These are phyloP conservation scores for Gracilinanus agilis DNA, from an alignment of 2,113 vertebrate genomes.

Conservation along the genomic window DNA sequence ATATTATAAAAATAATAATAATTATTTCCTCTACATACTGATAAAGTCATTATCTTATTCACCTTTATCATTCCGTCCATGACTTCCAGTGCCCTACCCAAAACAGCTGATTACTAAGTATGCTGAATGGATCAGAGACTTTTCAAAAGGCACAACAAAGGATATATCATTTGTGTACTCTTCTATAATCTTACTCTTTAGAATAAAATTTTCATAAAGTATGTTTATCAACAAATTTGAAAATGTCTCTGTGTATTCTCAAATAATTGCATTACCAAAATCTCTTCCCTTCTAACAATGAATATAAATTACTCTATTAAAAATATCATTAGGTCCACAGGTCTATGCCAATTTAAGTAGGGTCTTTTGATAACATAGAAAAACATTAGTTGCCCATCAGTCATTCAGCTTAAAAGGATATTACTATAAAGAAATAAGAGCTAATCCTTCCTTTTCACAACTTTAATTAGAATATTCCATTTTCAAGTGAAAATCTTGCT, in stretches of 20 bases:
- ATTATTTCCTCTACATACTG: neutral
- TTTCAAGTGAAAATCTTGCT: constrained; percentile 1
- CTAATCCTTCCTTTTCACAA: constrained; percentile 5
- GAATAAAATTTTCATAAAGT: neutral
- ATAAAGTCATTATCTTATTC: neutral
- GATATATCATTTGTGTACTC: neutral
- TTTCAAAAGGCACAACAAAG: neutral
- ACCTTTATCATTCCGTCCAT: neutral
- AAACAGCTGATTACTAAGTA: neutral
- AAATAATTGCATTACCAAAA: neutral
- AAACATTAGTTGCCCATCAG: neutral
- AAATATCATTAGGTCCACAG: neutral
- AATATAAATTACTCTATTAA: constrained; percentile 16
- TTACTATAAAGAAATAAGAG: neutral
- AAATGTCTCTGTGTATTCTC: neutral
- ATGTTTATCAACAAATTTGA: neutral
- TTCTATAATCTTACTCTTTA: neutral
- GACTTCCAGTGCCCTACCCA: neutral
- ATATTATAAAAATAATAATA: neutral
- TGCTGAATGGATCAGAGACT: neutral
- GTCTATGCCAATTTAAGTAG: constrained; percentile 7
- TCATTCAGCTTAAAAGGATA: neutral
- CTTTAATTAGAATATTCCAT: constrained; percentile 12
- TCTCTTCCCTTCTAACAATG: neutral
- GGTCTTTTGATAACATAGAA: constrained; percentile 4